phyloP scores from a whole-genome alignment of 1,140 invertebrate species.

The Proales similis region DNA sequence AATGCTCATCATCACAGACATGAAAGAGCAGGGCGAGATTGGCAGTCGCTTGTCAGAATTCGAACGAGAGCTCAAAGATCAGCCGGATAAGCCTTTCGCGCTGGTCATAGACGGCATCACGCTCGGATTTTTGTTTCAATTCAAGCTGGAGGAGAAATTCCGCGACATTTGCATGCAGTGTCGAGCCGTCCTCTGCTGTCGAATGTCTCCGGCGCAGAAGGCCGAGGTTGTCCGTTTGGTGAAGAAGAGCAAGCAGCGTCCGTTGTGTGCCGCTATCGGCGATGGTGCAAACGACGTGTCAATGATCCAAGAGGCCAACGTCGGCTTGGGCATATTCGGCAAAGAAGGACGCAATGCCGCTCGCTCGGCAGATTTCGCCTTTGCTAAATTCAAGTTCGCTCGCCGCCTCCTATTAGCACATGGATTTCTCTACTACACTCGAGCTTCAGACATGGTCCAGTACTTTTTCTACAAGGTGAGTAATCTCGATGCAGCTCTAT shows the following conservation, averaged over 20 bases:
- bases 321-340: constrained; percentile 84
- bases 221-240: constrained; percentile 50
- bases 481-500: no score
- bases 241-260: constrained; percentile 43
- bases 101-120: constrained; percentile 54
- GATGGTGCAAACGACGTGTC: constrained; percentile 95
- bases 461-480: constrained; percentile 99
- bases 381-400: constrained; percentile 78
- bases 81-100: constrained; percentile 11
- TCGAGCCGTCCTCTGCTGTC: constrained; percentile 51
- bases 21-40: constrained; percentile 6
- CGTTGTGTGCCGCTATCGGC: constrained; percentile 55
- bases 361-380: constrained; percentile 91
- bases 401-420: constrained; percentile 79
- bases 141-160: constrained; percentile 83
- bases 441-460: constrained; percentile 79
- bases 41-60: background rate
- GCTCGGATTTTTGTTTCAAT: constrained; percentile 83
- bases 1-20: constrained; percentile 28
- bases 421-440: constrained; percentile 91
- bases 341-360: constrained; percentile 91
- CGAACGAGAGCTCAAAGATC: constrained; percentile 2
- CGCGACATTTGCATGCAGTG: constrained; percentile 74
- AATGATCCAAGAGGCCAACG: constrained; percentile 89
- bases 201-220: constrained; percentile 53